Base-by-base conservation (phyloP, 2,113 vertebrate species). In the Chinchilla lanigera region DNA sequence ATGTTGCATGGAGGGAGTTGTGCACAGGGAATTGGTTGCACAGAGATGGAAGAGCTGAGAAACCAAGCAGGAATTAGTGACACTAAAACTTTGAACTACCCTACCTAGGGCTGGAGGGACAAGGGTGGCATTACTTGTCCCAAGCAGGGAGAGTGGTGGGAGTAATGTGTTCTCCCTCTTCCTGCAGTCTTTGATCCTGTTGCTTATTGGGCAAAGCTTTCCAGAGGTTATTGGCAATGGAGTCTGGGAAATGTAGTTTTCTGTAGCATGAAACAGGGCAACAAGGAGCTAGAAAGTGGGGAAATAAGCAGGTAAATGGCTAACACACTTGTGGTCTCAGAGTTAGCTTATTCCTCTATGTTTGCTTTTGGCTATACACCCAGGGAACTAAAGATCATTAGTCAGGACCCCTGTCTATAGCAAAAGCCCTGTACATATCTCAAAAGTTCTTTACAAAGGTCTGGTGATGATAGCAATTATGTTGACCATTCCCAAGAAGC, bases 301-400 rank as follows among this genome's bases (percentile, higher is more conserved):
- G n/a, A 44, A 61, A 3, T 30, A 41, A 47, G 63, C 4, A 54
- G 83, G 28, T 24, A 81, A 65, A 75, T 52, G 92, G 65, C 13
- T 7, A 17, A 56, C 54, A 58, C 28, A 10, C 0, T 61, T 20
- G 54, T 0, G 20, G 44, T 24, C 26, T 28, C 17, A 54, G 67
- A 81, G 17, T 92, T 69, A 41, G 44, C 30, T 77, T 87, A 33
- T 83, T 69, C 63, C 24, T 61, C 13, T 3, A 12, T 47, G 16
- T 71, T 30, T 86, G 41, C 41, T 77, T 96, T 92, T 88, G 50
- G 30, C 19, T 33, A 7, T 20, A 86, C 54, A 82, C 17, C 5
- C 50, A 47, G 95, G n/a, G 50, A 86, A 24, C 33, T 24, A 13
- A 33, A 75, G 61, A 67, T 52, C 30, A 7, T 4, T 12, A 77